These are phyloP conservation scores for Conistra vaccinii DNA, from an alignment of 2,888 invertebrate genomes.

Conservation along the genomic window DNA sequence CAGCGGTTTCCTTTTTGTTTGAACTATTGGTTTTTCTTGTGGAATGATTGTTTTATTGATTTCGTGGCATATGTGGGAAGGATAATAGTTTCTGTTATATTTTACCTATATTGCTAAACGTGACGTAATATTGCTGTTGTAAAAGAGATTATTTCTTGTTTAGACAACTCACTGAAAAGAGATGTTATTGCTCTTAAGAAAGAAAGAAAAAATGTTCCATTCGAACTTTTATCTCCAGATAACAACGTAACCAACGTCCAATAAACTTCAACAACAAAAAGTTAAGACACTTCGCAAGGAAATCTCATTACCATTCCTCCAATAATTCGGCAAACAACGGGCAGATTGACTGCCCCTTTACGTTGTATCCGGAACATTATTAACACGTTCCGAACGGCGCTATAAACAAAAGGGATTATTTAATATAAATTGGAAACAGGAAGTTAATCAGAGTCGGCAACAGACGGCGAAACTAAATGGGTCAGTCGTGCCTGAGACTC, in stretches of 20 bases:
- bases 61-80: constrained; percentile 6
- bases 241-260: constrained; percentile 20
- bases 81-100: background rate
- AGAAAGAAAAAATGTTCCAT: background rate
- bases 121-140: background rate
- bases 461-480: constrained; percentile 80
- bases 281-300: constrained; percentile 32
- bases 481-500: constrained; percentile 73
- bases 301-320: constrained; percentile 49
- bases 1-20: constrained; percentile 49
- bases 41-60: constrained; percentile 39
- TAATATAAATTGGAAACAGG: constrained; percentile 87
- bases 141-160: background rate
- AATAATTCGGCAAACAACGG: constrained; percentile 56
- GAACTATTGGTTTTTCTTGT: constrained; percentile 42
- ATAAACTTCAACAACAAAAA: constrained; percentile 42
- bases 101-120: background rate
- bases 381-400: constrained; percentile 69
- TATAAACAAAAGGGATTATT: constrained; percentile 80
- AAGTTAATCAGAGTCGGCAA: constrained; percentile 86
- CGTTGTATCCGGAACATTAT: constrained; percentile 59
- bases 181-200: background rate
- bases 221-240: constrained; percentile 1
- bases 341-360: constrained; percentile 55
- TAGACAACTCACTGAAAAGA: background rate